Evolutionary conservation across 2,888 invertebrate species (phyloP).

Genomic region (Cheilosia vernalis): DNA sequence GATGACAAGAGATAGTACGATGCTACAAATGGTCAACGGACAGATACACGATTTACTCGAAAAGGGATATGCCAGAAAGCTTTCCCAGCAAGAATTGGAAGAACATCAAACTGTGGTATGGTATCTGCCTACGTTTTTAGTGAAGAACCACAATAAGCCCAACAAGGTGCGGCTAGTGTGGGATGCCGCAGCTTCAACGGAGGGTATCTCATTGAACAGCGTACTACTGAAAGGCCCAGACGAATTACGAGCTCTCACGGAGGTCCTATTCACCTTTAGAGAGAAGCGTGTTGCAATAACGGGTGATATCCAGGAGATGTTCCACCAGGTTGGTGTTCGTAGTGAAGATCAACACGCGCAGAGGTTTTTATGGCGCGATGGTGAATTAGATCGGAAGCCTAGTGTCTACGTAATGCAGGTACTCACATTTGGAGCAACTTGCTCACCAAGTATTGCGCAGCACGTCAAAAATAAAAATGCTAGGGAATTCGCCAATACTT

Average conservation of each 20-base stretch:
- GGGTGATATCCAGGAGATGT: constrained; percentile 24
- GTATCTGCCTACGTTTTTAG: constrained; percentile 18
- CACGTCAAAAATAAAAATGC: constrained; percentile 3
- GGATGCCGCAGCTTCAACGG: constrained; percentile 23
- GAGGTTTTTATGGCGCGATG: constrained; percentile 7
- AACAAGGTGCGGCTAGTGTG: constrained; percentile 4
- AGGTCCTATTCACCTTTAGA: too few relatives aligned
- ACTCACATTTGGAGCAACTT: constrained; percentile 14
- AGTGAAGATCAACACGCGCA: constrained; percentile 4
- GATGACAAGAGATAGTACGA: neutral
- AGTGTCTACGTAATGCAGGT: constrained; percentile 4
- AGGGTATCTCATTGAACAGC: constrained; percentile 4
- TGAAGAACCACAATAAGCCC: neutral
- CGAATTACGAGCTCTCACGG: neutral
- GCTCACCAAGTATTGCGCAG: constrained; percentile 26
- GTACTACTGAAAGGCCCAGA: neutral
- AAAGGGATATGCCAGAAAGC: neutral
- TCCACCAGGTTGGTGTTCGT: constrained; percentile 3
- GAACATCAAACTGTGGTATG: neutral
- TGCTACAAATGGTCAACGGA: constrained; percentile 2
- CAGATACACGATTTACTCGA: neutral
- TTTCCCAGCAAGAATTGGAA: neutral
- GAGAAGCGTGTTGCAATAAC: neutral
- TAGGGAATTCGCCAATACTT: neutral
- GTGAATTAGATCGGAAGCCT: neutral